These are phyloP conservation scores for Acanthurus tractus DNA, from an alignment of 2,797 vertebrate genomes.

Conservation along the genomic window DNA sequence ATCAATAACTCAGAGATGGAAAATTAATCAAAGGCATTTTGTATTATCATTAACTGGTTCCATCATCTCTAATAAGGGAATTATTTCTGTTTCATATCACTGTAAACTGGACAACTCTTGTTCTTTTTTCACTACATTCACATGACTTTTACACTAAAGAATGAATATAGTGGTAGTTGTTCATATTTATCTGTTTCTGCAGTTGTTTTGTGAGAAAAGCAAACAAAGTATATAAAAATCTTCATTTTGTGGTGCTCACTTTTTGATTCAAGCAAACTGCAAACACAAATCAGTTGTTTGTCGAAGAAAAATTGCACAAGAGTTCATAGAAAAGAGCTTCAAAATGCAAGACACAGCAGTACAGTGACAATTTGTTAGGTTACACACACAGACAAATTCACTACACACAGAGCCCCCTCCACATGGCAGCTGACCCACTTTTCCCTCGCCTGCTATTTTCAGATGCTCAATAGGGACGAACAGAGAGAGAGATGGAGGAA, in stretches of 20 bases:
- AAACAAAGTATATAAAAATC: neutral
- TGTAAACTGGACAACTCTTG: neutral
- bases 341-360: slow-evolving; percentile 14
- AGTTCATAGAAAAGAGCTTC: neutral
- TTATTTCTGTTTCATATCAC: neutral
- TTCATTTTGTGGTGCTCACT: neutral
- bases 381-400: slow-evolving; percentile 45
- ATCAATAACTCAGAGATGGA: neutral
- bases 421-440: slow-evolving; percentile 84
- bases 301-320: neutral
- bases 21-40: neutral
- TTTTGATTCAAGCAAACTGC: neutral
- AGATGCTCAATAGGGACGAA: slow-evolving; percentile 77
- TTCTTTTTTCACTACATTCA: neutral
- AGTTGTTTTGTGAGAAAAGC: neutral
- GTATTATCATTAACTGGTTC: neutral
- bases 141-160: neutral
- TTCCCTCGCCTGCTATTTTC: slow-evolving; percentile 85
- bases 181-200: neutral
- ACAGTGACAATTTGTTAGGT: slow-evolving; percentile 31
- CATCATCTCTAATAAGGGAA: neutral
- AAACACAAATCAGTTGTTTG: neutral
- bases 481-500: slow-evolving; percentile 56
- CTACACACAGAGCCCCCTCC: slow-evolving; percentile 19
- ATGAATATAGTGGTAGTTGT: neutral